Evolutionary conservation across 2,797 vertebrate species (phyloP).

Genomic region (Thunnus albacares): DNA sequence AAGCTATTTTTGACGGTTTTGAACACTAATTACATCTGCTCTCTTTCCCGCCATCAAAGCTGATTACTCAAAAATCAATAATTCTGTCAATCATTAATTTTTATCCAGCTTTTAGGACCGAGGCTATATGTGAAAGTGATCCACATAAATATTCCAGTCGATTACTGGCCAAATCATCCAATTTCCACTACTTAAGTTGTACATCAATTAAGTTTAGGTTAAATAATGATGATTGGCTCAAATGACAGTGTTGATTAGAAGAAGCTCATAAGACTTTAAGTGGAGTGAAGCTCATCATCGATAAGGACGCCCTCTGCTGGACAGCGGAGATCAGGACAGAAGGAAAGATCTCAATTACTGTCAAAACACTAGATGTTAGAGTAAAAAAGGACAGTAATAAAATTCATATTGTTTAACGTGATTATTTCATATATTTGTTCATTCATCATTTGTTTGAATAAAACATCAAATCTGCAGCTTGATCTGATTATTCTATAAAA

Average conservation of each 20-base stretch:
- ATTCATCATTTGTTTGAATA: neutral
- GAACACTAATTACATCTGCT: no score
- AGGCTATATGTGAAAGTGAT: no score
- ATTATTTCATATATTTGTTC: neutral
- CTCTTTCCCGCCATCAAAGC: neutral
- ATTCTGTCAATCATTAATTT: neutral
- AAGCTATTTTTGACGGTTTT: neutral
- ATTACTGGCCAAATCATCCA: neutral
- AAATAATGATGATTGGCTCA: neutral
- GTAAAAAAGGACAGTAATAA: neutral
- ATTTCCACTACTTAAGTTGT: neutral
- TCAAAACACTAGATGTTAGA: neutral
- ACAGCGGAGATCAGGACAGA: constrained; percentile 9
- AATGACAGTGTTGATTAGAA: neutral
- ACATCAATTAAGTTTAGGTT: neutral
- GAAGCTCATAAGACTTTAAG: neutral
- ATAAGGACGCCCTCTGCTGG: constrained; percentile 63
- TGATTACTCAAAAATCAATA: neutral
- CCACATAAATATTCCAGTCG: neutral
- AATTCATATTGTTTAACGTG: neutral
- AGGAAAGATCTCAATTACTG: neutral
- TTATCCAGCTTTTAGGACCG: neutral
- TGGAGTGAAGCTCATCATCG: neutral
- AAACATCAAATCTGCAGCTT: neutral
- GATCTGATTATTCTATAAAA: neutral